These are phyloP conservation scores for Trialeurodes vaporariorum DNA, from an alignment of 1,140 invertebrate genomes.

Conservation along the genomic window DNA sequence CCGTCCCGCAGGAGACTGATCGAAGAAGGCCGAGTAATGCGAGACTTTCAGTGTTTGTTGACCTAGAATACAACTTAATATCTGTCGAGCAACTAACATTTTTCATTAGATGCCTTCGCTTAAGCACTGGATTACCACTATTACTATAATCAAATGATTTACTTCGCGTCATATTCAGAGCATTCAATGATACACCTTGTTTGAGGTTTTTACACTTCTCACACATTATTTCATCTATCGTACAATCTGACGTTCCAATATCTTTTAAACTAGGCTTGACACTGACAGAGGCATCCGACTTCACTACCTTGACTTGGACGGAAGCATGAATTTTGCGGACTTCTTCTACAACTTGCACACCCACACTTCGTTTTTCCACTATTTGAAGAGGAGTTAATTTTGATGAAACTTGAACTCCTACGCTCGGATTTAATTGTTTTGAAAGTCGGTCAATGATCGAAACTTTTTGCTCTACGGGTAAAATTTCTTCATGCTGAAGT, in stretches of 20 bases:
- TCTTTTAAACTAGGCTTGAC: conserved; percentile 34
- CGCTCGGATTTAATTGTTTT: conserved; percentile 5
- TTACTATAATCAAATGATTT: conserved; percentile 19
- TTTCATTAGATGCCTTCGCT: conserved; percentile 3
- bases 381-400: conserved; percentile 22
- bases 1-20: conserved; percentile 30
- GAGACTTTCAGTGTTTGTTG: conserved; percentile 18
- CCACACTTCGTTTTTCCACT: conserved; percentile 29
- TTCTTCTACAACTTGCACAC: conserved; percentile 32
- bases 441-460: conserved; percentile 6
- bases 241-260: conserved; percentile 38
- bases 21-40: conserved; percentile 6
- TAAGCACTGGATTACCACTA: conserved; percentile 4
- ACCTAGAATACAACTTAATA: conserved; percentile 4
- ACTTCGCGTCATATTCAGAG: conserved; percentile 16
- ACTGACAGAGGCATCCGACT: conserved; percentile 32
- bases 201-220: conserved; percentile 35
- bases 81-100: not conserved
- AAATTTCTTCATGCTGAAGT: conserved; percentile 8
- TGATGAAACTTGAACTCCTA: conserved; percentile 11
- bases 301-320: conserved; percentile 33
- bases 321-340: conserved; percentile 34
- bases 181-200: conserved; percentile 12
- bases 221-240: conserved; percentile 37
- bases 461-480: not conserved